These are phyloP conservation scores for Lasiurus borealis DNA, from an alignment of 2,113 vertebrate species.

Conservation along the genomic window DNA sequence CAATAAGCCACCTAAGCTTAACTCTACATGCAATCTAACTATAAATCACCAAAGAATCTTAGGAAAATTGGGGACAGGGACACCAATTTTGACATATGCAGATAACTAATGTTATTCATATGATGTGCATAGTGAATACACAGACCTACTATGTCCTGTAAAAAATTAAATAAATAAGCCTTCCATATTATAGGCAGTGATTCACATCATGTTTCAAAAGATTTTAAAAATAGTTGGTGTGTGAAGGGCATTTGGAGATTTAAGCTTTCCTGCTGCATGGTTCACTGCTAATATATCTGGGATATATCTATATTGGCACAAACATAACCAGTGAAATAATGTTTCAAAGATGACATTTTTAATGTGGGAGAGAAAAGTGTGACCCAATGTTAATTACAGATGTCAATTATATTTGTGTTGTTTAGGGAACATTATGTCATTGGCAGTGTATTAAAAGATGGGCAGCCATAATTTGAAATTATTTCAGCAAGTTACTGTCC, in stretches of 20 bases:
- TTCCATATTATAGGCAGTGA: conserved; percentile 47
- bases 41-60: conserved; percentile 11
- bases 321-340: conserved; percentile 81
- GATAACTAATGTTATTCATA: background rate
- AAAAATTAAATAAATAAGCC: background rate
- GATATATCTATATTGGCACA: conserved; percentile 82
- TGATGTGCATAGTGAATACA: background rate
- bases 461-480: conserved; percentile 81
- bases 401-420: conserved; percentile 85
- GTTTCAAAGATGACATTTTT: conserved; percentile 83
- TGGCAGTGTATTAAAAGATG: conserved; percentile 81
- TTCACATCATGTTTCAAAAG: conserved; percentile 65
- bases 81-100: background rate
- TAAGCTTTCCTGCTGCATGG: conserved; percentile 79
- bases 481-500: conserved; percentile 74
- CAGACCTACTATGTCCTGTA: conserved; percentile 46
- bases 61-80: background rate
- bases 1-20: background rate
- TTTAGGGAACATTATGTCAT: conserved; percentile 83
- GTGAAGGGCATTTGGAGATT: conserved; percentile 84
- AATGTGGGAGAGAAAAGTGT: conserved; percentile 81
- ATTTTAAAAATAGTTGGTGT: conserved; percentile 78
- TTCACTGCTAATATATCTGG: conserved; percentile 82
- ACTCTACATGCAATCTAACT: conserved; percentile 2
- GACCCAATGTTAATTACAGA: conserved; percentile 84